phyloP scores from a whole-genome alignment of 2,113 vertebrate species.

The Elachura formosa region DNA sequence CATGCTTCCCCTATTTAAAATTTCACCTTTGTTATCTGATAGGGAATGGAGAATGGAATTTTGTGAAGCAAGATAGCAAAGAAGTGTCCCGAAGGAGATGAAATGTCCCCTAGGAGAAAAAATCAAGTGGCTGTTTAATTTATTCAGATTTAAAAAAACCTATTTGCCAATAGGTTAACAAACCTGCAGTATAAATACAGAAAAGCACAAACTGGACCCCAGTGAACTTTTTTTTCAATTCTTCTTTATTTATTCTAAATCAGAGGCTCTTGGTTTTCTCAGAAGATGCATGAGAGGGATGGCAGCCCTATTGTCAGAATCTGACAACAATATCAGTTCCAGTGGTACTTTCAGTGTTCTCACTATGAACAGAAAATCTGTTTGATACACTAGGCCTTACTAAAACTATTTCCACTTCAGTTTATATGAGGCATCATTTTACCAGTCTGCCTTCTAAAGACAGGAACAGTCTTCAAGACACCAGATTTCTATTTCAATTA shows the following conservation, averaged over 20 bases:
- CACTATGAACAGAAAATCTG: slow-evolving; percentile 49
- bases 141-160: not conserved
- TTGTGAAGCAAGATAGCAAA: not conserved
- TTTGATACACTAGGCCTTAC: slow-evolving; percentile 10
- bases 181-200: not conserved
- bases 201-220: not conserved
- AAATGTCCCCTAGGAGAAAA: not conserved
- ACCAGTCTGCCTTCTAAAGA: slow-evolving; percentile 22
- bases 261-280: not conserved
- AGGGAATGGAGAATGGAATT: not conserved
- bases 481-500: slow-evolving; percentile 48
- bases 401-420: slow-evolving; percentile 36
- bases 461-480: slow-evolving; percentile 8
- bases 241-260: not conserved
- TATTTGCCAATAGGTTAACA: not conserved
- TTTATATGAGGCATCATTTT: slow-evolving; percentile 6
- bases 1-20: not conserved
- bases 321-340: not conserved
- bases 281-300: not conserved
- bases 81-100: not conserved
- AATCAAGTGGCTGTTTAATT: not conserved
- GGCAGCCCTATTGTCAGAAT: not conserved
- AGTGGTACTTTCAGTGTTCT: not conserved
- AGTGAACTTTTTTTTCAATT: not conserved
- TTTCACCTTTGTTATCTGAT: not conserved